phyloP scores from a whole-genome alignment of 2,888 invertebrate genomes.

The Cyclophora punctaria region DNA sequence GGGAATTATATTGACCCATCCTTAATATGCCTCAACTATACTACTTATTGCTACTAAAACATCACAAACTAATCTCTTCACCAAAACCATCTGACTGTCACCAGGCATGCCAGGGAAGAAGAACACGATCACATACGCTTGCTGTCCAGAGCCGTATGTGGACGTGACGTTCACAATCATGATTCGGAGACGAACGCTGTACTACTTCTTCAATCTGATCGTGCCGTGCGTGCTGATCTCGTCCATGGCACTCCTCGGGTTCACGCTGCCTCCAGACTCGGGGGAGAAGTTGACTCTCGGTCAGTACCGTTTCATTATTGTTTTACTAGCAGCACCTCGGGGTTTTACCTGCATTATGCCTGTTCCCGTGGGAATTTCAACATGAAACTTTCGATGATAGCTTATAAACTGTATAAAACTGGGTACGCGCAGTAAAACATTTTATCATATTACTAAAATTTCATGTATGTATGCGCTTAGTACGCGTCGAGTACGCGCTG shows the following conservation, averaged over 20 bases:
- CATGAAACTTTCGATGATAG: no score
- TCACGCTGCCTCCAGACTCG: constrained; percentile 98
- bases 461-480: no score
- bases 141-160: constrained; percentile 95
- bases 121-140: constrained; percentile 92
- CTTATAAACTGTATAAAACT: no score
- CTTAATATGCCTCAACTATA: neutral
- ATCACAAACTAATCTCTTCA: no score
- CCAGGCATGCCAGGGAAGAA: constrained; percentile 94
- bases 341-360: no score
- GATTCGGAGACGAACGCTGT: constrained; percentile 95
- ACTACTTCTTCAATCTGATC: constrained; percentile 99
- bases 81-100: constrained; percentile 5
- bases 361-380: no score
- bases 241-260: constrained; percentile 98
- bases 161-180: constrained; percentile 98
- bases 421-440: no score
- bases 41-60: no score
- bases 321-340: no score
- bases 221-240: constrained; percentile 99
- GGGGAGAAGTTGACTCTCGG: constrained; percentile 97
- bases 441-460: no score
- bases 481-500: no score
- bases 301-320: constrained; percentile 59
- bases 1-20: neutral